These are phyloP conservation scores for Drosophila mayaguana DNA, from an alignment of 2,888 invertebrate genomes.

Conservation along the genomic window DNA sequence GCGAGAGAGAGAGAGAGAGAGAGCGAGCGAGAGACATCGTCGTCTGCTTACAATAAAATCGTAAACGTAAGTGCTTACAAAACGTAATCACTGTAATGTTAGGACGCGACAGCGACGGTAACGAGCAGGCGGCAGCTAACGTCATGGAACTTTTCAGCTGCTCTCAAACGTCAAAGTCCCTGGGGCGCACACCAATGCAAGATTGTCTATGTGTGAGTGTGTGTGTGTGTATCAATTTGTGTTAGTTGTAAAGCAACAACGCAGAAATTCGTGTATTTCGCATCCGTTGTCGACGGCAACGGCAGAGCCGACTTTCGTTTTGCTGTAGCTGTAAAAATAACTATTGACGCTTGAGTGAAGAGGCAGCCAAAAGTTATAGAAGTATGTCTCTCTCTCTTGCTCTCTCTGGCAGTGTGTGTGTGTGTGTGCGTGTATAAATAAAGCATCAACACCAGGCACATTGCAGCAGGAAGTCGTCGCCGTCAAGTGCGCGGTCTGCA, in stretches of 20 bases:
- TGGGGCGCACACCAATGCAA: conserved; percentile 36
- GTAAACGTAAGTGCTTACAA: conserved; percentile 73
- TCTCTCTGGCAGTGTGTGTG: neutral
- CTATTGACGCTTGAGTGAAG: conserved; percentile 74
- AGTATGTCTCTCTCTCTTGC: neutral
- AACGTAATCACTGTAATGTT: conserved; percentile 80
- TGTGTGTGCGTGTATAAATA: conserved; percentile 53
- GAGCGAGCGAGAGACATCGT: conserved; percentile 1
- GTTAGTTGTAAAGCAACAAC: conserved; percentile 53
- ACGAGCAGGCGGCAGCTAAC: conserved; percentile 48
- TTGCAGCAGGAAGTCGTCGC: conserved; percentile 74
- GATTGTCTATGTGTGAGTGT: neutral
- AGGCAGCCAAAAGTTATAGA: conserved; percentile 64
- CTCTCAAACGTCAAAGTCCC: conserved; percentile 64
- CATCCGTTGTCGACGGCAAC: conserved; percentile 61
- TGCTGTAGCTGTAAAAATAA: conserved; percentile 63
- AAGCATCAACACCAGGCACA: conserved; percentile 78
- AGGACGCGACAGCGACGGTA: conserved; percentile 47
- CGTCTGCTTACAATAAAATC: conserved; percentile 67
- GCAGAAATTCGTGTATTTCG: conserved; percentile 73
- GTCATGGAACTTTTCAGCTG: conserved; percentile 66
- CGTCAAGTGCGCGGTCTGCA: conserved; percentile 74
- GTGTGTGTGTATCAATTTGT: conserved; percentile 13
- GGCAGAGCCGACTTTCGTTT: conserved; percentile 32
- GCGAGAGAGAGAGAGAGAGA: neutral